Conservation (phyloP, 1,140 invertebrate species). For the Agrilus planipennis region DNA sequence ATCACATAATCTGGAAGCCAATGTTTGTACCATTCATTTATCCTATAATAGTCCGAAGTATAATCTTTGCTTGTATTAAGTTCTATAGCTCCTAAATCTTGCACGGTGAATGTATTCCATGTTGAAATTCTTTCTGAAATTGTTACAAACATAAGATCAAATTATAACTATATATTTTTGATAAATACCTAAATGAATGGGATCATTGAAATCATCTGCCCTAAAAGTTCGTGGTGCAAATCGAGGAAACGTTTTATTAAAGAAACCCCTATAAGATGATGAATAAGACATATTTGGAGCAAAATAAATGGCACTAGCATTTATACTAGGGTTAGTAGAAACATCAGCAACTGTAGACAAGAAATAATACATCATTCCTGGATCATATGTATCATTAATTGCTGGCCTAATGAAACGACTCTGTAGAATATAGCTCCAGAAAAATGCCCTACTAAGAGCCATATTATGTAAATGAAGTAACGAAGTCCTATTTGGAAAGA, state of each 20-base stretch:
- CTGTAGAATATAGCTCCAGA: slow-evolving; percentile 92
- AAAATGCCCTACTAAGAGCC: slow-evolving; percentile 87
- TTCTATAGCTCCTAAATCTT: slow-evolving; percentile 73
- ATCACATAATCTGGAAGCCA: slow-evolving; percentile 82
- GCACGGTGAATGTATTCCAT: slow-evolving; percentile 71
- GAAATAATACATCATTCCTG: slow-evolving; percentile 98
- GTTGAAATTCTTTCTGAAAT: slow-evolving; percentile 88
- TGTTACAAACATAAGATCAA: no score
- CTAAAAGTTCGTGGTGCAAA: slow-evolving; percentile 91
- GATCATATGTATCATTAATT: slow-evolving; percentile 86
- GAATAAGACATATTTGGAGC: slow-evolving; percentile 89
- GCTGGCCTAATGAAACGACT: slow-evolving; percentile 78
- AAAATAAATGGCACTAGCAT: slow-evolving; percentile 90
- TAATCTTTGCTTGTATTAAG: slow-evolving; percentile 69
- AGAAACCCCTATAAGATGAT: slow-evolving; percentile 88
- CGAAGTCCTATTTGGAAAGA: slow-evolving; percentile 89
- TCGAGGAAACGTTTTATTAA: slow-evolving; percentile 90
- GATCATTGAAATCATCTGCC: slow-evolving; percentile 88
- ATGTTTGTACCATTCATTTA: slow-evolving; percentile 83
- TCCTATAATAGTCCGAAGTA: slow-evolving; percentile 76
- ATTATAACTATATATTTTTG: no score
- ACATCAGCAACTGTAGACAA: slow-evolving; percentile 91
- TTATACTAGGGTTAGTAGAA: slow-evolving; percentile 82
- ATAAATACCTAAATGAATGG: slow-evolving; percentile 80
- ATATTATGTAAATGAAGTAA: slow-evolving; percentile 91